Conservation (phyloP, 2,113 vertebrate species). For the Nyctereutes procyonoides region DNA sequence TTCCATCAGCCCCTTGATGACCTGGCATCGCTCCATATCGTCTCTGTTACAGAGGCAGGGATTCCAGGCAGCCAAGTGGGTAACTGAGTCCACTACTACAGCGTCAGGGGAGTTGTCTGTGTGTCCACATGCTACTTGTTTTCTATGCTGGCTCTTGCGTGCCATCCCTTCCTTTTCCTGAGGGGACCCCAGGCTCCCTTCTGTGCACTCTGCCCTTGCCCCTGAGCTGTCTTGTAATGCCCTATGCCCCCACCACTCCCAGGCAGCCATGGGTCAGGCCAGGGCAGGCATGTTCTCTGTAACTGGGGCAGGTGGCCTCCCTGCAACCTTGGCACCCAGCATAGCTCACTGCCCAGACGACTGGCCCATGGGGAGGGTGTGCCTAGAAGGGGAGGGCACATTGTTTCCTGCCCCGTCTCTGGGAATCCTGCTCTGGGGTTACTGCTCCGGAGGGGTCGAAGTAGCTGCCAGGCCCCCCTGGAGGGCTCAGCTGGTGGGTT, state of each 20-base stretch:
- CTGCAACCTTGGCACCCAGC: background rate
- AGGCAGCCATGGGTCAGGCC: background rate
- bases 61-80: background rate
- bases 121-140: background rate
- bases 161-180: background rate
- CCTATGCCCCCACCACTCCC: background rate
- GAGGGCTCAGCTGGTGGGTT: background rate
- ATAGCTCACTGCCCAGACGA: accelerated
- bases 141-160: background rate
- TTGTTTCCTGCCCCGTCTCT: background rate
- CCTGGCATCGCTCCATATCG: background rate
- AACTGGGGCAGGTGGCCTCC: background rate
- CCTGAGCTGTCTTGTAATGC: background rate
- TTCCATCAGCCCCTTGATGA: background rate
- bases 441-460: background rate
- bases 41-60: background rate
- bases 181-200: background rate
- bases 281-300: background rate
- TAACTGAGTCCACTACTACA: background rate
- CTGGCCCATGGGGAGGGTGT: accelerated
- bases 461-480: background rate
- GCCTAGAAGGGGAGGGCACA: background rate
- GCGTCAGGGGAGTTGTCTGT: no score
- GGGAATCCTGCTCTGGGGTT: background rate
- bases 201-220: background rate